Evolutionary conservation across 2,888 invertebrate genomes (phyloP), one percentile per base, ranked within the genome.

Genomic region (Pterobdella sp.): DNA sequence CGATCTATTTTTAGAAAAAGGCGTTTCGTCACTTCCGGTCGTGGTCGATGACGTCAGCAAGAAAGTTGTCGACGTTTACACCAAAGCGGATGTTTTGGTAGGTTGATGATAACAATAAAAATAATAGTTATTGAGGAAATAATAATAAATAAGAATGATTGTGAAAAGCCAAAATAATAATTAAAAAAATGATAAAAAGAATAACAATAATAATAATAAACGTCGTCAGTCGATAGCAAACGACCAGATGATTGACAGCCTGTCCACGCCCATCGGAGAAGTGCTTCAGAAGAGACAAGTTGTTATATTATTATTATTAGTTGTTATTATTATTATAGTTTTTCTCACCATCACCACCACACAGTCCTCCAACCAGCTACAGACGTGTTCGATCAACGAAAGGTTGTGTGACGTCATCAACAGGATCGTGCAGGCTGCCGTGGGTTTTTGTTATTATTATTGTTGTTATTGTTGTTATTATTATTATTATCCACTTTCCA

Each of bases 261-360:
- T 71, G 1, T 22, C 29, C 18, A 37, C 36, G n/a, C 52, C 71
- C 36, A 18, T 71, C 52, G n/a, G 63, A 32, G 63, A 71, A 31
- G 71, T 52, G n/a, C 60, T 71, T 26, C 18, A 35, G 63, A 34
- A n/a, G 1, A 4, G 63, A 26, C 32, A 63, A n/a, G 36, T 68
- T 7, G 10, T 14, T n/a, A 10, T 7, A 29, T 14, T 14, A 29
- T n/a, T 63, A 63, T 63, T 63, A 7, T 26, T 63, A 14, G 63
- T n/a, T 63, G 7, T 63, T n/a, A 7, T 63, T 10, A 7, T 63
- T 63, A 7, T 63, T 63, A 26, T 63, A 7, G 4, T 63, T n/a
- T 63, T 63, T n/a, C 42, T 72, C 32, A 67, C 74, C 75, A 75
- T 66, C 52, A 42, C 32, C 31, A 18, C 64, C 64, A 64, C 34